Evolutionary conservation across 2,888 invertebrate genomes (phyloP), one percentile per base, ranked within the genome.

Genomic region (Polyploca ridens): DNA sequence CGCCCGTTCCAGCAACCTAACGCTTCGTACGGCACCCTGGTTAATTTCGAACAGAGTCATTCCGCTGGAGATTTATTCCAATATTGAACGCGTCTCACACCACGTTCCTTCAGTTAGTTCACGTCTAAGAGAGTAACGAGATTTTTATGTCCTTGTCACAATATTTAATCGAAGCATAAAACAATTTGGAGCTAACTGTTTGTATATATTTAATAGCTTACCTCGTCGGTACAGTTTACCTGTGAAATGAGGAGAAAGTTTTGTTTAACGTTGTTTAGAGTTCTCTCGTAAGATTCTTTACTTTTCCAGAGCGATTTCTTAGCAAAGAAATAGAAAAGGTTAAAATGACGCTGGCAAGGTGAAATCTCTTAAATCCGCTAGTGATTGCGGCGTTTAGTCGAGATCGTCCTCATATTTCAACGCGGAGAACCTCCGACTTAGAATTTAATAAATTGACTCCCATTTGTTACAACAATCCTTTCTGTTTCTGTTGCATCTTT

Each of bases 311-410:
- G 49, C 49, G 16, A 49, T 64, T 69, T 62, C 57, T 69, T 62
- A 62, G 58, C 64, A 66, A 67, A 66, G 54, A 49, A 59, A 65
- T 62, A 54, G 60, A 75, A 77, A 76, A 77, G 77, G 74, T 81
- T 77, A 79, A 80, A 79, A 79, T 77, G 75, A 78, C 76, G 77
- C 72, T 71, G 75, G 78, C 75, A 79, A 82, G 84, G 84, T 84
- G 72, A 74, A 82, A 88, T 86, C 87, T 83, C 79, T 85, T 84
- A 91, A 93, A 91, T 88, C 92, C 90, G 81, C 83, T 82, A 81
- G 88, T 89, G 93, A 94, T 94, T 90, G 93, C 89, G 88, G 88
- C 93, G 86, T 89, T 93, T 90, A 87, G 84, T 82, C 75, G 83
- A 82, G 86, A 93, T 91, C 86, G 91, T 88, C 81, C 86, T 89